Conservation (phyloP, 2,888 invertebrate species). For the Agriopis aurantiaria region DNA sequence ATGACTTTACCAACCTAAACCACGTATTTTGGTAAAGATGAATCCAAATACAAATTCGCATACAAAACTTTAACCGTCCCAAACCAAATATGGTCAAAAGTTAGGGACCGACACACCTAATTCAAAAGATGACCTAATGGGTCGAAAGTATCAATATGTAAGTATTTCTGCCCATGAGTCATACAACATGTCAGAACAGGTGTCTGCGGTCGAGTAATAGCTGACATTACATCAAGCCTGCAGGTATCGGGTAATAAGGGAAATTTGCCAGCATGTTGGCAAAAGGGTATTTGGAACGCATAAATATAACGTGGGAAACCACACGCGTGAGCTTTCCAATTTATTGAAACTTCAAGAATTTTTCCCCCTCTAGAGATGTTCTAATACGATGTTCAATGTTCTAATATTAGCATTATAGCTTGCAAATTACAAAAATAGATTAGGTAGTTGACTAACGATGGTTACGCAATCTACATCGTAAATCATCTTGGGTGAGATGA, state of each 20-base stretch:
- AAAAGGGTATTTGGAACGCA: not conserved
- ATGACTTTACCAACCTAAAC: too few species aligned
- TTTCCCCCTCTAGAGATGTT: too few species aligned
- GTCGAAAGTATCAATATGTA: conserved; percentile 20
- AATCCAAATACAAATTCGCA: not conserved
- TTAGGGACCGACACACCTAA: conserved; percentile 21
- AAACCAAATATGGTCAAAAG: conserved; percentile 4
- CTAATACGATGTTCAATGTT: too few species aligned
- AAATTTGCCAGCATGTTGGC: conserved; percentile 23
- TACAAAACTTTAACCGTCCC: not conserved
- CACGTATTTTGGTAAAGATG: not conserved
- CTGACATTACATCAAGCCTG: conserved; percentile 30
- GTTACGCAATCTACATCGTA: too few species aligned
- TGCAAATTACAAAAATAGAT: too few species aligned
- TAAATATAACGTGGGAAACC: conserved; percentile 18
- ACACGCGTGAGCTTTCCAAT: not conserved
- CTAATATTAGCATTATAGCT: too few species aligned
- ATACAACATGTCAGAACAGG: conserved; percentile 39
- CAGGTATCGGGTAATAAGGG: conserved; percentile 28
- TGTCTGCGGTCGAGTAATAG: conserved; percentile 43
- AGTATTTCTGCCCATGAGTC: conserved; percentile 39
- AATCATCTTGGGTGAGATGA: too few species aligned
- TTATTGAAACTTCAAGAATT: not conserved
- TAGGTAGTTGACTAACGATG: too few species aligned
- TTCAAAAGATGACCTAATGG: conserved; percentile 45